These are phyloP conservation scores for Xiphorhynchus elegans DNA, from an alignment of 2,113 vertebrate genomes.

Conservation along the genomic window DNA sequence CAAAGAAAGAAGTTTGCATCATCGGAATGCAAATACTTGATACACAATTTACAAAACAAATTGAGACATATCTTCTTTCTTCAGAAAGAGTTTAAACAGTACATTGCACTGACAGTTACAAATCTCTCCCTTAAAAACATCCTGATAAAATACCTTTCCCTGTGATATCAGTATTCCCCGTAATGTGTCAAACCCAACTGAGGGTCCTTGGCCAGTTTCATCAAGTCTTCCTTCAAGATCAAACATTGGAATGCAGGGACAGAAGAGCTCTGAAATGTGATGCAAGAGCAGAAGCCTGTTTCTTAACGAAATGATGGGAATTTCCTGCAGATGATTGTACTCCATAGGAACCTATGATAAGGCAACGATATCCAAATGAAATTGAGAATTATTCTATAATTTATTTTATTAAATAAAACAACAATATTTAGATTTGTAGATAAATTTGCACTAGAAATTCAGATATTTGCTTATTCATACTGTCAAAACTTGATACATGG, in stretches of 20 bases:
- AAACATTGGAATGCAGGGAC: conserved; percentile 99
- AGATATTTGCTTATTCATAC: not conserved
- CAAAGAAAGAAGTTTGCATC: not conserved
- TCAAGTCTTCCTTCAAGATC: conserved; percentile 94
- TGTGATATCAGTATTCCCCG: conserved; percentile 96
- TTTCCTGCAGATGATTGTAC: conserved; percentile 97
- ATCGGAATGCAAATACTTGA: not conserved
- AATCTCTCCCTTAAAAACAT: not conserved
- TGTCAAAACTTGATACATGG: not conserved
- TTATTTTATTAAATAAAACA: not conserved
- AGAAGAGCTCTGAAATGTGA: conserved; percentile 98
- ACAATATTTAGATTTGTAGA: not conserved
- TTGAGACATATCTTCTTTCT: not conserved
- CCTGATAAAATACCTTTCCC: conserved; percentile 86
- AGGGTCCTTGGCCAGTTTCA: conserved; percentile 90
- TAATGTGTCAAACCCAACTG: conserved; percentile 92
- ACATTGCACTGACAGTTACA: not conserved
- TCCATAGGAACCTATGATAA: conserved; percentile 93
- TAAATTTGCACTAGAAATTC: not conserved
- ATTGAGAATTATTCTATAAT: not conserved
- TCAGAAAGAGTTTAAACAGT: not conserved
- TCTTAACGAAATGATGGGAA: conserved; percentile 88
- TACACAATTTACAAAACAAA: not conserved
- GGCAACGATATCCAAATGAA: not conserved
- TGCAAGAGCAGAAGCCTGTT: conserved; percentile 94